Percentiles rank a stretch among this genome's conserved stretches.
Conservation (phyloP, 2,797 vertebrate species). For the Enteromius thamalakanensis region DNA sequence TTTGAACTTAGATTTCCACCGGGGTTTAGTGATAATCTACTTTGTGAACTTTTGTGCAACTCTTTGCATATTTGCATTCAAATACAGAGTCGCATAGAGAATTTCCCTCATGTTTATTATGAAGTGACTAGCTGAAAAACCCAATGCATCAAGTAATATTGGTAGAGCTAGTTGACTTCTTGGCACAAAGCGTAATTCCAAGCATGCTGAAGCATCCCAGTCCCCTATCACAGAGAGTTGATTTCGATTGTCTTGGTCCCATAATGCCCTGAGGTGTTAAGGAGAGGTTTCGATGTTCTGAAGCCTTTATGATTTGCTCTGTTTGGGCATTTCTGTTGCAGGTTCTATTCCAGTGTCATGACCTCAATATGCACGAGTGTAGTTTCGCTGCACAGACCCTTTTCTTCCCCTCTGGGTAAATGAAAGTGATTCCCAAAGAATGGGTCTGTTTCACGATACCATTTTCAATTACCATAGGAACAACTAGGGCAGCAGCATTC, state of each 20-base stretch:
- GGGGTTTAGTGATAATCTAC: neutral
- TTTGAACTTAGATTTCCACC: neutral
- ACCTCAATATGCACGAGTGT: slow-evolving; percentile 41
- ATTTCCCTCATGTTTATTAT: neutral
- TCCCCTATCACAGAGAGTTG: neutral
- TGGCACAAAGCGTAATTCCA: neutral
- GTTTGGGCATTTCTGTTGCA: slow-evolving; percentile 19
- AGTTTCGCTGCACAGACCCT: neutral
- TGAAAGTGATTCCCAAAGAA: slow-evolving; percentile 40
- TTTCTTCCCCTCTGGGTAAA: slow-evolving; percentile 34
- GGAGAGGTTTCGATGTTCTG: neutral
- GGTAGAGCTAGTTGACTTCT: neutral
- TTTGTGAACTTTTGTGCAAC: neutral
- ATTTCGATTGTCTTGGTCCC: slow-evolving; percentile 41
- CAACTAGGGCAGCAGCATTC: slow-evolving; percentile 39
- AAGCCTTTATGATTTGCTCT: slow-evolving; percentile 36
- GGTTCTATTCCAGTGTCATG: slow-evolving; percentile 29
- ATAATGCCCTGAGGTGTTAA: neutral
- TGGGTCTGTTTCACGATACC: slow-evolving; percentile 31
- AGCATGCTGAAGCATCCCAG: neutral
- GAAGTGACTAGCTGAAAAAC: neutral
- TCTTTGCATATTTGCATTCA: neutral
- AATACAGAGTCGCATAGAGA: neutral
- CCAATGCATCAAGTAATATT: neutral
- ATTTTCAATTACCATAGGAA: slow-evolving; percentile 37